A percentile compares a stretch with the other conserved stretches of the same genome.
These are phyloP conservation scores for Halictus rubicundus DNA, from an alignment of 1,140 invertebrate genomes.

Conservation along the genomic window DNA sequence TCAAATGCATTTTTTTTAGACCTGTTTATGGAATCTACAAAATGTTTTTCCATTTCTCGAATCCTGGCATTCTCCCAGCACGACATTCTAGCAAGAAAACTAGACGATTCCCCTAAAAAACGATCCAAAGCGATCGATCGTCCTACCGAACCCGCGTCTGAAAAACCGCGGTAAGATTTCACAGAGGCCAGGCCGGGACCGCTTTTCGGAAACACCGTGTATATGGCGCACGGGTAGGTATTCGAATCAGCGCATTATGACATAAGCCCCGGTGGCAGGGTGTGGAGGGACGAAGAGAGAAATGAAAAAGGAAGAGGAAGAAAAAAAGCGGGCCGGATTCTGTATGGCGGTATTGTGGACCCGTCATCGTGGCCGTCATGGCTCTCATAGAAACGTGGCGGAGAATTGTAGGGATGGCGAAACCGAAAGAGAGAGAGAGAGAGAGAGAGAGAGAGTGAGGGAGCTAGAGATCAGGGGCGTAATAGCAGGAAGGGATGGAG, in stretches of 20 bases:
- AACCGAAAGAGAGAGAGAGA: conserved; percentile 27
- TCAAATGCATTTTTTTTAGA: too few relatives aligned
- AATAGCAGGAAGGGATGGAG: conserved; percentile 26
- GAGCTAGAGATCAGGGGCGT: too few relatives aligned
- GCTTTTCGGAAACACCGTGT: background rate
- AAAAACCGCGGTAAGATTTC: too few relatives aligned
- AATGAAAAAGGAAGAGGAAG: conserved; percentile 3
- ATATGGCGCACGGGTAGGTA: conserved; percentile 11
- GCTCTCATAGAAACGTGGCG: conserved; percentile 51
- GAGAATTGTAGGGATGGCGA: conserved; percentile 23
- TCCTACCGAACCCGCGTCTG: too few relatives aligned
- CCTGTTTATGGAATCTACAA: too few relatives aligned
- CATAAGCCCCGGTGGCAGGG: conserved; percentile 66
- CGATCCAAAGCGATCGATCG: too few relatives aligned
- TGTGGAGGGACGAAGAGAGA: conserved; percentile 15
- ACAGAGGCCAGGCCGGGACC: too few relatives aligned
- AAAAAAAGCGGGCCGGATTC: conserved; percentile 68
- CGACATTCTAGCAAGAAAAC: too few relatives aligned
- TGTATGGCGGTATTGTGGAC: conserved; percentile 73
- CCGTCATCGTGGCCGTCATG: conserved; percentile 74
- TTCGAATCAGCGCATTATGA: conserved; percentile 71
- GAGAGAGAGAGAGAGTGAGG: background rate
- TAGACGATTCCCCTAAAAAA: too few relatives aligned
- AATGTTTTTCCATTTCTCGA: too few relatives aligned
- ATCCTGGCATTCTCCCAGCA: too few relatives aligned